These are phyloP conservation scores for Dendroctonus valens DNA, from an alignment of 1,140 invertebrate species.

Conservation along the genomic window DNA sequence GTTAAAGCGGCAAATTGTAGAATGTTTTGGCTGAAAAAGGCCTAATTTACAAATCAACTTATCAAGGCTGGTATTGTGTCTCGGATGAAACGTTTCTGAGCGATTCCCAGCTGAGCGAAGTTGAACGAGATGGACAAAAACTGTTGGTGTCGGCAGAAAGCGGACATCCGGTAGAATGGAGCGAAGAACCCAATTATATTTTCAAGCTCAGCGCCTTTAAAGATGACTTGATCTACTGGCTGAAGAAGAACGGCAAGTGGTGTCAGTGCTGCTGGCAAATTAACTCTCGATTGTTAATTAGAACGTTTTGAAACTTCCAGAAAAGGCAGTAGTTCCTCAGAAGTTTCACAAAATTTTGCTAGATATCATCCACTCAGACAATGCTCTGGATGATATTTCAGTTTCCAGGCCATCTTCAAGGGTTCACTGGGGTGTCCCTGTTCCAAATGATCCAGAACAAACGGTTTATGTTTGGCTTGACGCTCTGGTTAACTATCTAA, in stretches of 20 bases:
- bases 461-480: constrained; percentile 99
- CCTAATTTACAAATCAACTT: constrained; percentile 82
- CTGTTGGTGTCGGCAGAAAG: constrained; percentile 70
- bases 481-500: constrained; percentile 94
- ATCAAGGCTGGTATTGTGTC: constrained; percentile 94
- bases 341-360: constrained; percentile 71
- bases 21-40: constrained; percentile 64
- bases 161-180: constrained; percentile 86
- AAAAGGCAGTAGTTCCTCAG: constrained; percentile 60
- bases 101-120: constrained; percentile 70
- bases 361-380: constrained; percentile 59
- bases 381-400: constrained; percentile 77
- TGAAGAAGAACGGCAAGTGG: constrained; percentile 65
- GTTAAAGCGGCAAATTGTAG: constrained; percentile 58
- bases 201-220: constrained; percentile 79
- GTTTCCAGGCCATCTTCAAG: constrained; percentile 78
- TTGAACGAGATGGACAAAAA: constrained; percentile 56
- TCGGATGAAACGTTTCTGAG: constrained; percentile 91
- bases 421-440: constrained; percentile 86
- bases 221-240: constrained; percentile 78
- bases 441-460: constrained; percentile 76
- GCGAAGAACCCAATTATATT: constrained; percentile 92
- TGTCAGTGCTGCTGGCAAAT: not conserved
- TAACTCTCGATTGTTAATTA: not conserved
- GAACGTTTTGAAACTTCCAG: constrained; percentile 20